These are phyloP conservation scores for Acronicta aceris DNA, from an alignment of 2,888 invertebrate species.

Conservation along the genomic window DNA sequence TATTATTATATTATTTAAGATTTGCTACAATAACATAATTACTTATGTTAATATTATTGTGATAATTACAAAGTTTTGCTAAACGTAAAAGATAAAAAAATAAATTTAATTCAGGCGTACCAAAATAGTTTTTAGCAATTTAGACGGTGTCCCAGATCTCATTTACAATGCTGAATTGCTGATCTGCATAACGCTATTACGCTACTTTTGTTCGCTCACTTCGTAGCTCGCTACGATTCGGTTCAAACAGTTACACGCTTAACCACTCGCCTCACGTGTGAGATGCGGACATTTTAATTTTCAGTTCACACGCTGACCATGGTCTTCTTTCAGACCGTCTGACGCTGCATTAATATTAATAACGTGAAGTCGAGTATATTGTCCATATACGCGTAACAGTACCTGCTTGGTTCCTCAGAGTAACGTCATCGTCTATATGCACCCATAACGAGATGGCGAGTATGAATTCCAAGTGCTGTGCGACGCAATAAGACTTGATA, in stretches of 20 bases:
- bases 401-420: slow-evolving; percentile 39
- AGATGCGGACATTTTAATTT: slow-evolving; percentile 85
- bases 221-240: slow-evolving; percentile 33
- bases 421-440: slow-evolving; percentile 49
- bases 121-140: slow-evolving; percentile 28
- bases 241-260: slow-evolving; percentile 61
- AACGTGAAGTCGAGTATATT: slow-evolving; percentile 58
- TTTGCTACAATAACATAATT: neutral
- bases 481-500: slow-evolving; percentile 37
- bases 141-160: slow-evolving; percentile 40
- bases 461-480: slow-evolving; percentile 48
- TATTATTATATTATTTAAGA: slow-evolving; percentile 7
- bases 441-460: slow-evolving; percentile 48
- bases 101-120: slow-evolving; percentile 24
- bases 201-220: slow-evolving; percentile 21
- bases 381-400: slow-evolving; percentile 60
- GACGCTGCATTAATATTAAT: slow-evolving; percentile 82
- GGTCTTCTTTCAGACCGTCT: slow-evolving; percentile 77
- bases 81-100: slow-evolving; percentile 7
- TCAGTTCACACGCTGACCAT: slow-evolving; percentile 83
- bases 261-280: slow-evolving; percentile 73
- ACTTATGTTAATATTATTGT: slow-evolving; percentile 35
- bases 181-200: slow-evolving; percentile 27
- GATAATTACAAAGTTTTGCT: neutral
- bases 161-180: slow-evolving; percentile 47